Conservation (phyloP, 1,140 invertebrate species). For the Neodiprion lecontei region DNA sequence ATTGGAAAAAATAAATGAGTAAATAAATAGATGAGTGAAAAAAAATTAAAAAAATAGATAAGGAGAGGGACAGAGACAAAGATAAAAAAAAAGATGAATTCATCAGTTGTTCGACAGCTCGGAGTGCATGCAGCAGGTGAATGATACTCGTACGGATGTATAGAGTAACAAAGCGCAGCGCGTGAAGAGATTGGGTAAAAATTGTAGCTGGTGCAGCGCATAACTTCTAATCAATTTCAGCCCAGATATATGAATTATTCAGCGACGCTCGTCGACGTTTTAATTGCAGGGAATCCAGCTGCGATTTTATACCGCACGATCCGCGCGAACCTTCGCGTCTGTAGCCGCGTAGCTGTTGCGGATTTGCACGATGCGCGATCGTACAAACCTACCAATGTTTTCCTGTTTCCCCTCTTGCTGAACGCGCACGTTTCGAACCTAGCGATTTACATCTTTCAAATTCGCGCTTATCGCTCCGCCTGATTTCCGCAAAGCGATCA, state of each 20-base stretch:
- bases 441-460: no score
- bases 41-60: no score
- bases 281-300: constrained; percentile 4
- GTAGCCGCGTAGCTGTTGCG: background rate
- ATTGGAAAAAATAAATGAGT: background rate
- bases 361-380: background rate
- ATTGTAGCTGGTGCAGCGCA: background rate
- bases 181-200: background rate
- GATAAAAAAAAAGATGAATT: background rate
- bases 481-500: no score
- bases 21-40: no score
- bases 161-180: no score
- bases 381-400: no score
- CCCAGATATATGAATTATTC: background rate
- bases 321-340: background rate
- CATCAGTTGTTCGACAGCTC: background rate
- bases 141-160: no score
- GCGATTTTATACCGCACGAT: constrained; percentile 4
- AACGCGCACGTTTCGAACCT: no score
- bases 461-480: no score
- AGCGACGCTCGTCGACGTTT: background rate
- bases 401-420: no score
- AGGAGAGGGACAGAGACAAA: no score
- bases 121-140: no score
- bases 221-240: constrained; percentile 5